phyloP scores from a whole-genome alignment of 2,888 invertebrate species.

The Anthrax anthrax region DNA sequence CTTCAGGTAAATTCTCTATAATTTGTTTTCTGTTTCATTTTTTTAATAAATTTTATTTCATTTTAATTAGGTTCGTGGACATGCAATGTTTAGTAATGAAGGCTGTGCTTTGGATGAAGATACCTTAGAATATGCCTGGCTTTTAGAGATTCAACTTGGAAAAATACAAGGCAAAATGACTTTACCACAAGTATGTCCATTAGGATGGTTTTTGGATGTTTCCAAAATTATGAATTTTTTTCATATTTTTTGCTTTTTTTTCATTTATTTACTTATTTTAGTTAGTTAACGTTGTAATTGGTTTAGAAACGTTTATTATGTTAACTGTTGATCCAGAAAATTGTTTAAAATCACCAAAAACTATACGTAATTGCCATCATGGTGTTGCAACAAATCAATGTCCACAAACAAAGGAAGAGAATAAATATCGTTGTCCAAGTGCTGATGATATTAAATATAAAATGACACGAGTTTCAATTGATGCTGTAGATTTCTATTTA shows the following conservation, averaged over 20 bases:
- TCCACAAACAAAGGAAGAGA: conserved; percentile 50
- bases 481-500: conserved; percentile 78
- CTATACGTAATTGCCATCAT: conserved; percentile 65
- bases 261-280: conserved; percentile 21
- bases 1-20: conserved; percentile 45
- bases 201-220: neutral
- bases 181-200: conserved; percentile 49
- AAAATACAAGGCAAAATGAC: conserved; percentile 85
- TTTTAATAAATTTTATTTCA: conserved; percentile 12
- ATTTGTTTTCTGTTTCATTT: neutral
- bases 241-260: neutral
- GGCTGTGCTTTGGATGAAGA: conserved; percentile 83
- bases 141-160: conserved; percentile 87
- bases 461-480: conserved; percentile 78
- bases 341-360: conserved; percentile 66
- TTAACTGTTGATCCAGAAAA: conserved; percentile 83
- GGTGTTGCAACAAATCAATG: conserved; percentile 56
- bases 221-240: neutral
- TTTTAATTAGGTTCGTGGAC: conserved; percentile 73
- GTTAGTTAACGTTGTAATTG: conserved; percentile 72
- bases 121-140: conserved; percentile 94
- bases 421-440: conserved; percentile 64
- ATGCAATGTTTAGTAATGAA: conserved; percentile 91
- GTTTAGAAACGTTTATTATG: conserved; percentile 76
- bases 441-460: conserved; percentile 82